A percentile compares a stretch with the other conserved stretches of the same genome.
These are phyloP conservation scores for Cephus pygmeus DNA, from an alignment of 2,888 invertebrate species.

Conservation along the genomic window DNA sequence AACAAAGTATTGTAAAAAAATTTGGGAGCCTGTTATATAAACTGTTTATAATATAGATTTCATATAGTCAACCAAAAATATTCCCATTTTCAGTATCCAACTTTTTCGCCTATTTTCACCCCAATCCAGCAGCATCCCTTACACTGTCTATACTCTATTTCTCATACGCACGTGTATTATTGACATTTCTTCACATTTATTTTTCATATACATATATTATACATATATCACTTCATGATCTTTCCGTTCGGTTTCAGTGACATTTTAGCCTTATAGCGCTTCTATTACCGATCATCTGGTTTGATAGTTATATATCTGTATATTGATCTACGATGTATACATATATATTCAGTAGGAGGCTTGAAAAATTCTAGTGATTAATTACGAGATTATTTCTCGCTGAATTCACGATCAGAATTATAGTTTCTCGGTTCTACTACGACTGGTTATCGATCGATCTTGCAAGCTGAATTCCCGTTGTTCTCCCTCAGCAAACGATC, in stretches of 20 bases:
- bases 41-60: too few species aligned
- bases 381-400: conserved; percentile 25
- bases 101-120: too few species aligned
- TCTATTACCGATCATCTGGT: conserved; percentile 30
- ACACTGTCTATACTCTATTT: neutral
- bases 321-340: conserved; percentile 8
- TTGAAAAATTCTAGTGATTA: conserved; percentile 29
- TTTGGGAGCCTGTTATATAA: too few species aligned
- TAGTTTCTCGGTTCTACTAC: neutral
- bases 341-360: neutral
- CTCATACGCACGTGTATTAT: too few species aligned
- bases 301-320: conserved; percentile 17
- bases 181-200: too few species aligned
- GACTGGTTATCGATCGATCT: conserved; percentile 10
- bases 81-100: too few species aligned
- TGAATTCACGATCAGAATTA: neutral
- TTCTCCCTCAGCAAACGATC: neutral
- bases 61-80: too few species aligned
- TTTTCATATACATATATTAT: too few species aligned
- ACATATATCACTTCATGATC: too few species aligned
- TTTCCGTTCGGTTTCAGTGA: too few species aligned
- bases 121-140: too few species aligned
- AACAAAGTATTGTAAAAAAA: too few species aligned
- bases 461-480: conserved; percentile 4
- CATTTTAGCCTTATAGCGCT: neutral